phyloP scores from a whole-genome alignment of 2,797 vertebrate species.

The Odontamblyopus lacepedii region DNA sequence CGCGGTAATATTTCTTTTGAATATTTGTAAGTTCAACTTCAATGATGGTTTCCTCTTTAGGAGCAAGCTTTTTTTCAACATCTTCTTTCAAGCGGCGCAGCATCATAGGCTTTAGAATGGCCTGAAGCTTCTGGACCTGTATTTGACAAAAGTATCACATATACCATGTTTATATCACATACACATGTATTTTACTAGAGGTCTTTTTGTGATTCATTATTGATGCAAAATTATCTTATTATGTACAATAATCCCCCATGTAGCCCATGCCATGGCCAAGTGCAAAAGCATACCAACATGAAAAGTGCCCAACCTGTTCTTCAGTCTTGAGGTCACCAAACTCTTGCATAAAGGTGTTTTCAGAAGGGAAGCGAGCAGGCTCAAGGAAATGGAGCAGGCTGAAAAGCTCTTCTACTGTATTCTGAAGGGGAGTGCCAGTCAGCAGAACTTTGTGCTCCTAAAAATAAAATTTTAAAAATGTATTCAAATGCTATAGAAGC shows the following conservation, averaged over 20 bases:
- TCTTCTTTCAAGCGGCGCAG: conserved; percentile 95
- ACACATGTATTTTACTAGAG: not conserved
- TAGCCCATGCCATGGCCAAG: not conserved
- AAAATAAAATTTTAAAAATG: conserved; percentile 7
- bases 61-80: conserved; percentile 97
- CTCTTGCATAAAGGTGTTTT: conserved; percentile 97
- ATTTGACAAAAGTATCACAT: conserved; percentile 23
- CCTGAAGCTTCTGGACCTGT: conserved; percentile 98
- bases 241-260: not conserved
- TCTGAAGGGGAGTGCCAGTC: conserved; percentile 98
- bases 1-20: conserved; percentile 98
- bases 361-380: conserved; percentile 91
- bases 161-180: not conserved
- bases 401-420: conserved; percentile 98
- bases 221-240: not conserved
- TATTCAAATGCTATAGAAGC: not conserved
- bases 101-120: conserved; percentile 98
- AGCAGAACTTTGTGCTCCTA: conserved; percentile 97
- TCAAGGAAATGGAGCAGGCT: conserved; percentile 98
- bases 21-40: conserved; percentile 99
- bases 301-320: conserved; percentile 83
- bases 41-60: conserved; percentile 98
- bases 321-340: conserved; percentile 98
- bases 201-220: not conserved
- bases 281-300: not conserved